Evolutionary conservation across 2,797 vertebrate genomes (phyloP).

Genomic region (Falco naumanni): DNA sequence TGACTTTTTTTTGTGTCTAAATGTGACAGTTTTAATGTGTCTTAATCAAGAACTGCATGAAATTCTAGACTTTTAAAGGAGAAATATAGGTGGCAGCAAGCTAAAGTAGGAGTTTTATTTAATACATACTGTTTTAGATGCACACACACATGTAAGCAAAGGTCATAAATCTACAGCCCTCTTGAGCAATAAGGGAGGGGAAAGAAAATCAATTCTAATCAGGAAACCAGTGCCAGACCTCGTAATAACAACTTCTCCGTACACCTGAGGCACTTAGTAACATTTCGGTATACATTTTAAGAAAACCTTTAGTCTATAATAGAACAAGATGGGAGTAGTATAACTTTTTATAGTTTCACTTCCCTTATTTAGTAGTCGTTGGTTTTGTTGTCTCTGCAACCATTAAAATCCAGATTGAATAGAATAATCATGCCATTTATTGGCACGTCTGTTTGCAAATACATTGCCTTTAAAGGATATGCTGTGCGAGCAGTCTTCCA

Average conservation of each 20-base stretch:
- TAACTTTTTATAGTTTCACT: background rate
- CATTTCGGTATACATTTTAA: conserved; percentile 36
- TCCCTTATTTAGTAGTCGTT: background rate
- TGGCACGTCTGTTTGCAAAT: background rate
- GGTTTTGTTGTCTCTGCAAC: background rate
- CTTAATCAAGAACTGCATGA: background rate
- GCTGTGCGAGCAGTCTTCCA: background rate
- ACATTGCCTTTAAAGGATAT: background rate
- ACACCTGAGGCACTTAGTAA: conserved; percentile 60
- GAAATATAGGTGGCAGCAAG: background rate
- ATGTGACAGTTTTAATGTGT: background rate
- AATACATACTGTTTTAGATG: conserved; percentile 19
- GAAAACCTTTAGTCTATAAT: conserved; percentile 1
- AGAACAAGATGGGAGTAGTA: background rate
- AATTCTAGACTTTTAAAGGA: background rate
- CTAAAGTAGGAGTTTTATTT: conserved; percentile 32
- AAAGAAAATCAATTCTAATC: conserved; percentile 75
- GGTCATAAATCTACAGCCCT: conserved; percentile 56
- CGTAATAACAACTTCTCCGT: conserved; percentile 11
- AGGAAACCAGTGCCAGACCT: conserved; percentile 27
- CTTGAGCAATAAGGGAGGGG: conserved; percentile 38
- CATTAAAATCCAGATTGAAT: background rate
- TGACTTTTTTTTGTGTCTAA: background rate
- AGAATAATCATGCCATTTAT: background rate
- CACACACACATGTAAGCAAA: conserved; percentile 49